Evolutionary conservation across 2,113 vertebrate genomes (phyloP).

Genomic region (Noctilio leporinus): DNA sequence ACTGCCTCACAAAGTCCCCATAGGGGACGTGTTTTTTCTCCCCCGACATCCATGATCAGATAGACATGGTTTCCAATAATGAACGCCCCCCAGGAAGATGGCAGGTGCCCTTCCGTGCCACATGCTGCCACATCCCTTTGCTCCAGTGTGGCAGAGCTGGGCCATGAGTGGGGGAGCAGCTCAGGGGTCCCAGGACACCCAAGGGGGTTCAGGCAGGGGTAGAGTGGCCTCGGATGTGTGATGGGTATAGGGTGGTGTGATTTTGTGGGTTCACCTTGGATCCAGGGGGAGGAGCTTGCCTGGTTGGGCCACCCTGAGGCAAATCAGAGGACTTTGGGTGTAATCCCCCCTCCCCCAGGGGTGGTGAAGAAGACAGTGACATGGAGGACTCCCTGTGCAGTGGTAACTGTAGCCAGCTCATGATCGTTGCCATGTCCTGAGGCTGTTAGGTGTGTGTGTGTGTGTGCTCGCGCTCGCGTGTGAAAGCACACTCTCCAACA

Average conservation of each 20-base stretch:
- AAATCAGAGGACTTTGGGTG: neutral
- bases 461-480: too few relatives aligned
- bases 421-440: neutral
- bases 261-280: neutral
- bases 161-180: neutral
- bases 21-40: neutral
- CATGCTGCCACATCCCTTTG: neutral
- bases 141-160: neutral
- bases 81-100: fast-evolving
- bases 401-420: neutral
- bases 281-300: neutral
- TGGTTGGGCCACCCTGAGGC: neutral
- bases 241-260: neutral
- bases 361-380: too few relatives aligned
- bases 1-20: neutral
- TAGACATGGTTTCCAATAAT: neutral
- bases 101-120: neutral
- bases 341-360: neutral
- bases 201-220: neutral
- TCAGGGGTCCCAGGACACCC: neutral
- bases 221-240: neutral
- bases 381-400: fast-evolving
- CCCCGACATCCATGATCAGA: fast-evolving
- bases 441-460: neutral
- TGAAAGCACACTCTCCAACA: too few relatives aligned